Evolutionary conservation across 2,797 vertebrate genomes (phyloP).

Genomic region (Cheirogaleus major): DNA sequence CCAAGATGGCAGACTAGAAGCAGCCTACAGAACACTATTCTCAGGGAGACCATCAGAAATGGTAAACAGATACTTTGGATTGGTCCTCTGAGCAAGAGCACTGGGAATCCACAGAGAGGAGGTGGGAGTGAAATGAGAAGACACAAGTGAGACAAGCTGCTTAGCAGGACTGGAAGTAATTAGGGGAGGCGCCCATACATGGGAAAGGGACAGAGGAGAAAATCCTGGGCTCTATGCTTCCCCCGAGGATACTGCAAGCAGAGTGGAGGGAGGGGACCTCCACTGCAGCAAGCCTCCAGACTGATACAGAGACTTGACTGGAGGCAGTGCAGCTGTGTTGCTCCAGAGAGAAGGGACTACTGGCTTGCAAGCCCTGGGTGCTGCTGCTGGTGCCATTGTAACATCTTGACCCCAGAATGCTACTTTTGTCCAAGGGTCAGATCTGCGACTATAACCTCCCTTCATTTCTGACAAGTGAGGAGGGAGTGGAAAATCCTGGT

Average conservation of each 20-base stretch:
- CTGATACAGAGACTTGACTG: not conserved
- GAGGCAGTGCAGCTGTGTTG: not conserved
- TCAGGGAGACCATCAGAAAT: not conserved
- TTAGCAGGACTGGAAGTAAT: not conserved
- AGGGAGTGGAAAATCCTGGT: not conserved
- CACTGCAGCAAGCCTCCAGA: not conserved
- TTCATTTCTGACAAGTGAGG: not conserved
- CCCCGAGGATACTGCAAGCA: not conserved
- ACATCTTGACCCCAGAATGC: not conserved
- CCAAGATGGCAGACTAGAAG: not conserved
- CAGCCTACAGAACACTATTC: not conserved
- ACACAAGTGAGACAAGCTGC: not conserved
- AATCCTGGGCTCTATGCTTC: not conserved
- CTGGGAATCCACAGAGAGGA: not conserved
- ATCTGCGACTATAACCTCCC: not conserved
- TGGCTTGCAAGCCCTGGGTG: not conserved
- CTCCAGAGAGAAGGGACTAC: not conserved
- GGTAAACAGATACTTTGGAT: not conserved
- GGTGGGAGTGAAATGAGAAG: not conserved
- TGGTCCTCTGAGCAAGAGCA: not conserved
- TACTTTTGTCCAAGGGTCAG: not conserved
- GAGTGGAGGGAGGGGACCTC: not conserved
- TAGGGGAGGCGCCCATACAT: not conserved
- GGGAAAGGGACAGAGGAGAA: not conserved
- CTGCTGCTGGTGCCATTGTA: not conserved